A percentile compares a stretch with the other conserved stretches of the same genome.
phyloP scores from a whole-genome alignment of 2,888 invertebrate genomes.

The Hyppa rectilinea region DNA sequence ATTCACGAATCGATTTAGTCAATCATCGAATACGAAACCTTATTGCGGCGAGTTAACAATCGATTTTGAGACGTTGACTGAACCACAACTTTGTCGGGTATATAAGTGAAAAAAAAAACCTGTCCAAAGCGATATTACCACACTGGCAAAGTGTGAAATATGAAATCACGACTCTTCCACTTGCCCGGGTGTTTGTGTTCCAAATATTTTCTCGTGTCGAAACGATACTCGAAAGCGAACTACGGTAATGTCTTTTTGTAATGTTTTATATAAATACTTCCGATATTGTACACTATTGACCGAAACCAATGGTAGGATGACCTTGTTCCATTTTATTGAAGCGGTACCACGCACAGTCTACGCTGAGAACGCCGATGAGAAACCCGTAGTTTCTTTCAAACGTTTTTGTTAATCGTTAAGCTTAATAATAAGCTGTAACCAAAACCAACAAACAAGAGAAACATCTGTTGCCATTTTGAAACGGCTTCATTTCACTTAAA shows the following conservation, averaged over 20 bases:
- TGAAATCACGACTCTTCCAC: slow-evolving; percentile 90
- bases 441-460: slow-evolving; percentile 74
- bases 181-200: slow-evolving; percentile 87
- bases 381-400: slow-evolving; percentile 67
- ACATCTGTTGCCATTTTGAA: slow-evolving; percentile 84
- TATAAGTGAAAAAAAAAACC: slow-evolving; percentile 84
- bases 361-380: slow-evolving; percentile 64
- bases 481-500: slow-evolving; percentile 68
- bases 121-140: slow-evolving; percentile 83
- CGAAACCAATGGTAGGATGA: slow-evolving; percentile 72
- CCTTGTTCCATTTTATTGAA: slow-evolving; percentile 80
- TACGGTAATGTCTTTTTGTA: slow-evolving; percentile 78
- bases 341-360: slow-evolving; percentile 62
- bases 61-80: slow-evolving; percentile 55
- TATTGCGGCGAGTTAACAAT: slow-evolving; percentile 63
- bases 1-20: slow-evolving; percentile 57
- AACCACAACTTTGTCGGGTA: slow-evolving; percentile 64
- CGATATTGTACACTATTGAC: slow-evolving; percentile 77
- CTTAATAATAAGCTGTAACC: slow-evolving; percentile 72
- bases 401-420: slow-evolving; percentile 66
- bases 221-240: slow-evolving; percentile 82
- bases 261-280: slow-evolving; percentile 77
- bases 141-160: slow-evolving; percentile 90
- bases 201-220: slow-evolving; percentile 88
- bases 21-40: slow-evolving; percentile 58